Conservation (phyloP, 2,113 vertebrate genomes). For the Cynocephalus volans region DNA sequence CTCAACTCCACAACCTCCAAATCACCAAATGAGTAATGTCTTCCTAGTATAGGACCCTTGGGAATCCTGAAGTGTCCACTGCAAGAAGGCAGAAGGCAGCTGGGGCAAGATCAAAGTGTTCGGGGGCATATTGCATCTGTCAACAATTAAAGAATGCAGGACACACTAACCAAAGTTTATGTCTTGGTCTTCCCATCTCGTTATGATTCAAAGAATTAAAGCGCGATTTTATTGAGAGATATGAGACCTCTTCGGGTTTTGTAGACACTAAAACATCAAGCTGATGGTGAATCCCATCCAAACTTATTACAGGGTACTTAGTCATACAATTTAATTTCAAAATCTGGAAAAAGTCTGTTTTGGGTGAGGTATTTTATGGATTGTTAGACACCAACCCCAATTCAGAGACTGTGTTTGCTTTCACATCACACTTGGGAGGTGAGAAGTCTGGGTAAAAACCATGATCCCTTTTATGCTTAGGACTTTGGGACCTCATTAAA, state of each 20-base stretch:
- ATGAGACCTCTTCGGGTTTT: neutral
- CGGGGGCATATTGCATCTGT: fast-evolving
- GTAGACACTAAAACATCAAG: neutral
- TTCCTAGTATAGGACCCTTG: neutral
- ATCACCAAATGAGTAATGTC: neutral
- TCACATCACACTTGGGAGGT: neutral
- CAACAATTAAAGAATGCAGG: no score
- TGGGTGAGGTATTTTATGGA: neutral
- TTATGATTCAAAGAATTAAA: neutral
- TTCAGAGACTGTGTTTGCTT: neutral
- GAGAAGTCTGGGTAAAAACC: neutral
- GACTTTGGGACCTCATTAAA: neutral
- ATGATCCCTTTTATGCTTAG: neutral
- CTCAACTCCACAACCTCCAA: neutral
- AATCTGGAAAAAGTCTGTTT: neutral
- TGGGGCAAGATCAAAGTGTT: neutral
- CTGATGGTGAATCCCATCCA: neutral
- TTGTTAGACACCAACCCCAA: neutral
- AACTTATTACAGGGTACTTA: neutral
- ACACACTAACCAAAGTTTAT: neutral
- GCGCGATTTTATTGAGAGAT: neutral
- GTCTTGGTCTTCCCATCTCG: neutral
- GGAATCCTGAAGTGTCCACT: neutral
- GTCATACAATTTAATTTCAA: neutral
- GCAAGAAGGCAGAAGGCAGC: neutral